Base-by-base conservation (phyloP, 2,797 vertebrate genomes). In the Neostethus bicornis region DNA sequence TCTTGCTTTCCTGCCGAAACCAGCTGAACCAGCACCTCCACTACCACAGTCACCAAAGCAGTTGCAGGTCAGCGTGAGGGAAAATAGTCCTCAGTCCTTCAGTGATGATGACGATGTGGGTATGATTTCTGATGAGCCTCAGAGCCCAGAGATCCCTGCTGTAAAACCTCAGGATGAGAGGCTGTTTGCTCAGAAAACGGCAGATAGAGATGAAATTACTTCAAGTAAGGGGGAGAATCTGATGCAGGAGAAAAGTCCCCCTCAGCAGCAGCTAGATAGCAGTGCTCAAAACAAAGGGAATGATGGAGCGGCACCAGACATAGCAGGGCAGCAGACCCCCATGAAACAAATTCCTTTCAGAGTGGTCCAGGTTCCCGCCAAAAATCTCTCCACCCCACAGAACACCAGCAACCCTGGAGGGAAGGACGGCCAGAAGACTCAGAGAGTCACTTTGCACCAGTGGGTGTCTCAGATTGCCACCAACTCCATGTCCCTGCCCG, bases 391-490 rank as follows among this genome's bases (percentile, higher is more conserved):
- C n/a, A 1, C 54, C 10, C 4, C 9, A 7, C 84, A 58, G 49
- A 77, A 43, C 3, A 12, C 60, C 0, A 35, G 54, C 5, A 17
- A 28, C 0, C 20, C 32, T 0, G 78, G n/a, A 26, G 12, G 53
- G 3, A 82, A 77, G 55, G 80, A 87, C 1, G 54, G 70, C 10
- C 77, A 61, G 9, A 91, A 72, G 24, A 85, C 90, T 14, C 85
- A 89, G 20, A 73, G 90, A 5, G 87, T 91, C 46, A 93, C 90
- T 0, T 32, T 93, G 61, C 91, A 93, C 55, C 90, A 92, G 70
- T 93, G 92, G 92, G 89, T 93, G 53, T 92, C 91, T 0, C 88
- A 92, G 70, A 90, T 93, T 4, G 91, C 91, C 25, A 77, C 84
- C 0, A 93, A 91, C 59, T 80, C 86, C 0, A 81, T 92, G 34